Evolutionary conservation across 2,797 vertebrate genomes (phyloP), one percentile per base, ranked within the genome.

Genomic region (Sebastes minor): DNA sequence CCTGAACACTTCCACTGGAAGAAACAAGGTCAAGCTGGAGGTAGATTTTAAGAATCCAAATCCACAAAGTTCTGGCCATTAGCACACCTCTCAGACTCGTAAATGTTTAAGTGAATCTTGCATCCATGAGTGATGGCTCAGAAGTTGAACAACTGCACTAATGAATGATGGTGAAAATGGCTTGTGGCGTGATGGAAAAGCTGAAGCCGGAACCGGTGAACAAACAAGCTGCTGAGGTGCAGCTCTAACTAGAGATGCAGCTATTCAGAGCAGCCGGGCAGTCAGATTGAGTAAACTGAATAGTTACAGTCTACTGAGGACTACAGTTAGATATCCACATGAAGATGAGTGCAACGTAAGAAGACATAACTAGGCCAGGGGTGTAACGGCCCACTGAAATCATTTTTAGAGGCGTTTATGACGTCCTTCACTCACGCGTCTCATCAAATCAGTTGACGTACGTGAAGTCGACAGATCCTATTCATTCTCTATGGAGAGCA

Each of bases 211-310:
- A 10, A 38, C 35, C 6, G 53, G 27, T 68, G 62, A 55, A 83
- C 67, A 87, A 88, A 84, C 64, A 46, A 74, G 70, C 74, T 77
- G 62, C 57, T 35, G 70, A 20, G 49, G 0, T 52, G 42, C 3
- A 35, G 35, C 38, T 55, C 78, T 65, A 38, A 49, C 30, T 28
- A 6, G 59, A 83, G 53, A 80, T 65, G 53, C 32, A 81, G 20
- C 64, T 62, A 28, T 62, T 76, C 14, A 49, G 64, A 56, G 27
- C 30, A 57, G 20, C 49, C 14, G 10, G 27, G 9, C 2, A 9
- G 22, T 61, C 35, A 1, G 49, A 10, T n/a, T n/a, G 49, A 53
- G 38, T 42, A 42, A 46, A 46, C 25, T 59, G 14, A 59, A 56
- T 61, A 3, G 28, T 32, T 32, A 42, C 38, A 32, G 28, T 30